Evolutionary conservation across 2,797 vertebrate species (phyloP), one percentile per base, ranked within the genome.

Genomic region (Manis crassicaudata): DNA sequence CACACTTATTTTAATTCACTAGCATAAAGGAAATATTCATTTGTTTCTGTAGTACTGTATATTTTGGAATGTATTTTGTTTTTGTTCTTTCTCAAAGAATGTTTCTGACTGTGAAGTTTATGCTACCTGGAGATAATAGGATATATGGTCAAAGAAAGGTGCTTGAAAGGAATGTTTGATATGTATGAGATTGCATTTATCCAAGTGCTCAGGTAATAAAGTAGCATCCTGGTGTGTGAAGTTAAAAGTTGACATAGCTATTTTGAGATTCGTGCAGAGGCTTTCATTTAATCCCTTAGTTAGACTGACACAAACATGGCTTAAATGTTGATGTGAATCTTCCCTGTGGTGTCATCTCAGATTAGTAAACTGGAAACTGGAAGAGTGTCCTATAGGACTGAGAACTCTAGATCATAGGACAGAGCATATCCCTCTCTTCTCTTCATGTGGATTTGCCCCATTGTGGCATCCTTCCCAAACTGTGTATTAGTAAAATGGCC

Each of bases 81-180:
- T 35, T 65, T 73, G 3, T 8, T 37, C 21, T 54, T 91, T 93
- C 72, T 76, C 37, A 72, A 79, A 93, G 93, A 17, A n/a, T 12
- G 12, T 72, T 92, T 82, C 63, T 76, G 23, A 76, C 70, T 88
- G 70, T 76, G 65, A 92, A 90, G 54, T 84, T 80, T 17, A 56
- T 67, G 60, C 20, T 83, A 75, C 52, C 75, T 88, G 60, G 58
- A 84, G 88, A 80, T 94, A 72, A 95, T 63, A 95, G 27, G 52
- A 88, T 58, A 72, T 60, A 46, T 27, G 58, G 81, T 68, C 63
- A 83, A 92, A 90, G 67, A 81, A 85, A 85, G 17, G 29, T 20
- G 43, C 62, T 96, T 97, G 67, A 94, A 90, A 88, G 77, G 37
- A 81, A 11, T 37, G 60, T 92, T 85, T 94, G 91, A 90, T 95